Evolutionary conservation across 2,113 vertebrate species (phyloP).

Genomic region (Nibea coibor): DNA sequence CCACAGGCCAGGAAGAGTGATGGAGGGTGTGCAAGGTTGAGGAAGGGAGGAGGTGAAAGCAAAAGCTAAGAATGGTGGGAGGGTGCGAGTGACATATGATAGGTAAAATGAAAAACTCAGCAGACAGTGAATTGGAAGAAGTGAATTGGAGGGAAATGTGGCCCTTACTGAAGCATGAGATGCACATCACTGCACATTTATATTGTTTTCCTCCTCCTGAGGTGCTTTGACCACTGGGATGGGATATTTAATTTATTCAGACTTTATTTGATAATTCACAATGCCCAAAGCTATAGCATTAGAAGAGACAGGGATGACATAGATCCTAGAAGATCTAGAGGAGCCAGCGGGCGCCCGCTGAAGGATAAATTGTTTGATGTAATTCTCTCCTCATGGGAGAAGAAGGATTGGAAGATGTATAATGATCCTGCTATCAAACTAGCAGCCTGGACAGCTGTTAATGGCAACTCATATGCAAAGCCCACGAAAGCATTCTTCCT

Average conservation of each 20-base stretch:
- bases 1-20: conserved; percentile 42
- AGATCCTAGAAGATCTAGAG: conserved; percentile 10
- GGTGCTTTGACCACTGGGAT: neutral
- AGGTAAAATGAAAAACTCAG: conserved; percentile 45
- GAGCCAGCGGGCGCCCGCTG: conserved; percentile 24
- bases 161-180: neutral
- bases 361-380: conserved; percentile 53
- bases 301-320: conserved; percentile 20
- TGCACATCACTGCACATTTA: conserved; percentile 12
- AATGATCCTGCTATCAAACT: conserved; percentile 54
- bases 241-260: conserved; percentile 21
- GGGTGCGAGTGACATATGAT: conserved; percentile 6
- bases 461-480: conserved; percentile 46
- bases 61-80: conserved; percentile 1
- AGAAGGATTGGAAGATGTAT: conserved; percentile 44
- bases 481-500: conserved; percentile 21
- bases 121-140: neutral
- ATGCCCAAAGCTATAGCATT: neutral
- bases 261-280: conserved; percentile 41
- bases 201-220: conserved; percentile 21
- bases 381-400: conserved; percentile 48
- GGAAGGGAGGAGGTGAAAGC: conserved; percentile 34
- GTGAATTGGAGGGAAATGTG: conserved; percentile 18
- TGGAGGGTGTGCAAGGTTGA: conserved; percentile 23
- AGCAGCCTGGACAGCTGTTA: conserved; percentile 44